Percentiles rank a stretch among this genome's conserved stretches.
These are phyloP conservation scores for Pempheris klunzingeri DNA, from an alignment of 2,797 vertebrate genomes.

Conservation along the genomic window DNA sequence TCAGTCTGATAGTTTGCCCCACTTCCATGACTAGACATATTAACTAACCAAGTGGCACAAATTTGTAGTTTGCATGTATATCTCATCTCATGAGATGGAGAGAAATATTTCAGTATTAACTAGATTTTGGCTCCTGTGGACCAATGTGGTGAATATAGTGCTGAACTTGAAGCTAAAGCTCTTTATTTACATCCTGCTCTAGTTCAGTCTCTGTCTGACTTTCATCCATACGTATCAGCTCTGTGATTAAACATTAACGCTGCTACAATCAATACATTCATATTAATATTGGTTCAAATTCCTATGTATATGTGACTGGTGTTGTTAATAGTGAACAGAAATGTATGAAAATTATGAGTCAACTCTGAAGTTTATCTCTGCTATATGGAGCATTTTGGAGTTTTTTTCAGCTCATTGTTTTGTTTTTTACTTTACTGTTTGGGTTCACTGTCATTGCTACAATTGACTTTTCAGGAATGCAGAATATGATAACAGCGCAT, in stretches of 20 bases:
- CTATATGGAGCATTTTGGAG: not conserved
- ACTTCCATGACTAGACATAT: too few species aligned
- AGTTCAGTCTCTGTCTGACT: not conserved
- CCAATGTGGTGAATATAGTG: not conserved
- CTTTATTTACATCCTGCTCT: not conserved
- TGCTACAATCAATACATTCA: not conserved
- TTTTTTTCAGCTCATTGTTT: not conserved
- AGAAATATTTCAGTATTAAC: not conserved
- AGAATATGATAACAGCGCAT: too few species aligned
- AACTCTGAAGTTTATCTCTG: not conserved
- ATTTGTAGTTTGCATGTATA: not conserved
- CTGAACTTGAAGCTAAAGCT: slow-evolving; percentile 1
- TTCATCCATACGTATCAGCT: not conserved
- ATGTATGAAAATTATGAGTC: not conserved
- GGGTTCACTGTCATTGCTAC: too few species aligned
- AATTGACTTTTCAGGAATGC: too few species aligned
- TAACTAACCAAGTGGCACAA: not conserved
- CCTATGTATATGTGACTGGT: not conserved
- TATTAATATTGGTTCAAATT: not conserved
- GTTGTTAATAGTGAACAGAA: not conserved
- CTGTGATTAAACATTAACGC: not conserved
- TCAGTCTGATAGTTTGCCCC: too few species aligned
- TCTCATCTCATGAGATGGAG: not conserved
- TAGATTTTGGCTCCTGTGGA: not conserved
- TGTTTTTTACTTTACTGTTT: not conserved